These are phyloP conservation scores for Melanerpes aurifrons DNA, from an alignment of 2,113 vertebrate genomes.

Conservation along the genomic window DNA sequence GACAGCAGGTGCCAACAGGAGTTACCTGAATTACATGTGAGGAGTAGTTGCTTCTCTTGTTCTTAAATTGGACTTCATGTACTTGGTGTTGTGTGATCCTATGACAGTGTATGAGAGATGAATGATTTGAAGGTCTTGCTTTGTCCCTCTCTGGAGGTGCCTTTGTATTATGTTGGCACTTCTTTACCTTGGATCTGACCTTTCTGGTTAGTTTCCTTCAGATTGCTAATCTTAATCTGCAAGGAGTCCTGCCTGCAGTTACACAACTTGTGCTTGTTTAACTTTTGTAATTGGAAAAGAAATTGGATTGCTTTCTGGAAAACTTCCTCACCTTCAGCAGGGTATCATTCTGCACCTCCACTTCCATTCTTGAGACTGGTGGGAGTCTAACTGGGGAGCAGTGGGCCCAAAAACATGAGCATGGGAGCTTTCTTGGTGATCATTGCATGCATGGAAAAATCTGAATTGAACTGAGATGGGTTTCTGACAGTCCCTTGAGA, in stretches of 20 bases:
- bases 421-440: neutral
- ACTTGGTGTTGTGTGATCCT: neutral
- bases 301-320: neutral
- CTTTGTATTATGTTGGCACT: neutral
- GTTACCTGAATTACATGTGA: neutral
- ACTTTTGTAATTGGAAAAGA: neutral
- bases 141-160: neutral
- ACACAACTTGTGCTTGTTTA: neutral
- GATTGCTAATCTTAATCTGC: neutral
- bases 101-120: rapidly evolving
- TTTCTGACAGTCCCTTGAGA: neutral
- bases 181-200: neutral
- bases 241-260: neutral
- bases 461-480: neutral
- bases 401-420: rapidly evolving
- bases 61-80: neutral
- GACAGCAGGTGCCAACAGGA: neutral
- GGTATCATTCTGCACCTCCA: neutral
- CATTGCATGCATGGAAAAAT: neutral
- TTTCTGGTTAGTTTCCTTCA: neutral
- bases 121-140: neutral
- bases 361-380: neutral
- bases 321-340: neutral
- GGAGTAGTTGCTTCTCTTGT: neutral
- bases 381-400: neutral